Evolutionary conservation across 1,140 invertebrate genomes (phyloP).

Genomic region (Coelopa frigida): DNA sequence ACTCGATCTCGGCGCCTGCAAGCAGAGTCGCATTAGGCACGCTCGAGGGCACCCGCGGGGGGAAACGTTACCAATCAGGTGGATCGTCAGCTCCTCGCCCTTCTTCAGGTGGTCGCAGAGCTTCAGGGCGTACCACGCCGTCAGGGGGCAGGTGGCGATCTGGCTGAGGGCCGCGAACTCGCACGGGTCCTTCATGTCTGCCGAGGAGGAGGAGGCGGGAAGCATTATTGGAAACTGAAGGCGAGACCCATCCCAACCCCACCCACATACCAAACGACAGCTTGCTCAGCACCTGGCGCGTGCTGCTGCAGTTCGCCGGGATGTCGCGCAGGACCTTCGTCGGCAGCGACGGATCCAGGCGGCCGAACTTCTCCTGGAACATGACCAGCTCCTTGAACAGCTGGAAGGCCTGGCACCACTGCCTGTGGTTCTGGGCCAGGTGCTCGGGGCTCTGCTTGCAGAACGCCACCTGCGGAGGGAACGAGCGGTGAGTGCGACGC

Average conservation of each 20-base stretch:
- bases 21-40: background rate
- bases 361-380: slow-evolving; percentile 49
- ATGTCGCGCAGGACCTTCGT: slow-evolving; percentile 42
- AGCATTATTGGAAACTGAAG: background rate
- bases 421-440: slow-evolving; percentile 41
- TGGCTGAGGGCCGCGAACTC: slow-evolving; percentile 58
- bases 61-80: slow-evolving; percentile 26
- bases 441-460: slow-evolving; percentile 47
- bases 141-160: slow-evolving; percentile 57
- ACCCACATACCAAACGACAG: slow-evolving; percentile 29
- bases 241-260: background rate
- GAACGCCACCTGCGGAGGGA: slow-evolving; percentile 44
- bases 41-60: background rate
- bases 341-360: slow-evolving; percentile 51
- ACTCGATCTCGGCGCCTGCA: slow-evolving; percentile 59
- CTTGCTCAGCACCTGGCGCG: slow-evolving; percentile 25
- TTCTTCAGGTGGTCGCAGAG: slow-evolving; percentile 35
- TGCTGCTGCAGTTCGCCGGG: slow-evolving; percentile 24
- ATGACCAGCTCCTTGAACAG: slow-evolving; percentile 50
- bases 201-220: background rate
- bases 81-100: slow-evolving; percentile 21
- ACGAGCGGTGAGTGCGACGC: background rate
- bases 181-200: slow-evolving; percentile 49
- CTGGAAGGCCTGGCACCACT: slow-evolving; percentile 50
- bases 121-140: slow-evolving; percentile 53